These are phyloP conservation scores for Pyrrhia umbra DNA, from an alignment of 2,888 invertebrate species.

Conservation along the genomic window DNA sequence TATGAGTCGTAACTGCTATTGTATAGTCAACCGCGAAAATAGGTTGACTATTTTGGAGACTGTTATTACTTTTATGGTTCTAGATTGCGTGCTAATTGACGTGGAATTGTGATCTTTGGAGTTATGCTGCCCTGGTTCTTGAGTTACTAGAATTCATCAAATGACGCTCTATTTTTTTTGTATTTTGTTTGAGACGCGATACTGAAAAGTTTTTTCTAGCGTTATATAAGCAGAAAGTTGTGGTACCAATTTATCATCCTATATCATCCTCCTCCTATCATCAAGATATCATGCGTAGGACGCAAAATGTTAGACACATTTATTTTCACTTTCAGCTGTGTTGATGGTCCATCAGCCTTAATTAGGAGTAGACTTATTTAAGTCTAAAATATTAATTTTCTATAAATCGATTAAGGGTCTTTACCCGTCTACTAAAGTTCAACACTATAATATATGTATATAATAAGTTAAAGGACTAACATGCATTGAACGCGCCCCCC, in stretches of 20 bases:
- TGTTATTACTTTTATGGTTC: conserved; percentile 49
- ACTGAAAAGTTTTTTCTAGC: too few species aligned
- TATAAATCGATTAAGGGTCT: too few species aligned
- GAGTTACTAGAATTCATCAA: conserved; percentile 6
- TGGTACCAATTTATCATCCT: too few species aligned
- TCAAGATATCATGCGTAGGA: too few species aligned
- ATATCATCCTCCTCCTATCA: too few species aligned
- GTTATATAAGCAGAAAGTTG: too few species aligned
- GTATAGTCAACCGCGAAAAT: conserved; percentile 66
- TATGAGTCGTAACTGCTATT: conserved; percentile 56
- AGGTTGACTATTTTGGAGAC: conserved; percentile 54
- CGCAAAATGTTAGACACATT: too few species aligned
- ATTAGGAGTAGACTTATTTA: conserved; percentile 3
- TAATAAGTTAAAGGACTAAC: conserved; percentile 10
- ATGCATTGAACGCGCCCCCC: conserved; percentile 29
- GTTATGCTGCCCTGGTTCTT: conserved; percentile 37
- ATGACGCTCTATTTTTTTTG: background rate
- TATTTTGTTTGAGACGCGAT: too few species aligned
- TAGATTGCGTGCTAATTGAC: conserved; percentile 42
- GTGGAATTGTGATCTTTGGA: conserved; percentile 33
- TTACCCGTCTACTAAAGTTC: conserved; percentile 2
- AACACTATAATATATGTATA: conserved; percentile 33
- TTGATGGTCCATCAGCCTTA: too few species aligned
- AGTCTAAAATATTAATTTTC: background rate
- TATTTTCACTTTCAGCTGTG: too few species aligned